These are phyloP conservation scores for Telmatochromis sp. DNA, from an alignment of 2,113 vertebrate species.

Conservation along the genomic window DNA sequence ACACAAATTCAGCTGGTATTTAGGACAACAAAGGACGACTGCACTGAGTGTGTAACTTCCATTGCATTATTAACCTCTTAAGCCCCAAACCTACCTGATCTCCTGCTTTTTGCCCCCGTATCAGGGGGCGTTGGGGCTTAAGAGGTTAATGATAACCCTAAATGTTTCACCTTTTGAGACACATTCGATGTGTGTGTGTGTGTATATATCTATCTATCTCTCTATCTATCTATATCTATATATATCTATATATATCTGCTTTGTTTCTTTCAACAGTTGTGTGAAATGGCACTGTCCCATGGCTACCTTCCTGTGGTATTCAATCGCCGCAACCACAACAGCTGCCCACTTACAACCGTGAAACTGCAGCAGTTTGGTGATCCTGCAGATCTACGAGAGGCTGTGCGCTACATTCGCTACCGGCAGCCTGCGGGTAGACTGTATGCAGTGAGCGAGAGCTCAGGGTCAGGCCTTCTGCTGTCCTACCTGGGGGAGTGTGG, in stretches of 20 bases:
- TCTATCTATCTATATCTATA: neutral
- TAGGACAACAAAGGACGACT: neutral
- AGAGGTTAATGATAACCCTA: neutral
- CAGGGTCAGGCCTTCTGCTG: conserved; percentile 76
- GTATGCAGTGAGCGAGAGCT: conserved; percentile 78
- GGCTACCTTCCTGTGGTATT: conserved; percentile 80
- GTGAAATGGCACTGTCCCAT: conserved; percentile 68
- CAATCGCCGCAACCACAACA: conserved; percentile 81
- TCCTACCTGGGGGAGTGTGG: conserved; percentile 81
- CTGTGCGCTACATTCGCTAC: conserved; percentile 76
- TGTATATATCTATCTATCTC: too few species aligned
- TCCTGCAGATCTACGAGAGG: conserved; percentile 75
- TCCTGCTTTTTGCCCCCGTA: too few species aligned
- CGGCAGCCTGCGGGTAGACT: conserved; percentile 71
- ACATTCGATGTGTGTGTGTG: neutral
- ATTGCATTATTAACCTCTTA: neutral
- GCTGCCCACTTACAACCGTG: conserved; percentile 76
- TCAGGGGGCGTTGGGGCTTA: too few species aligned
- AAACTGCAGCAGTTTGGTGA: conserved; percentile 82
- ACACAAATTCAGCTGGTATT: neutral
- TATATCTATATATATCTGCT: neutral
- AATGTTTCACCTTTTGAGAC: neutral
- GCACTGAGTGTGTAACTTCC: neutral
- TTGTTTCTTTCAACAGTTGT: conserved; percentile 59
- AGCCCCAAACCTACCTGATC: too few species aligned